phyloP scores from a whole-genome alignment of 2,797 vertebrate species.

The Rhinella marina region DNA sequence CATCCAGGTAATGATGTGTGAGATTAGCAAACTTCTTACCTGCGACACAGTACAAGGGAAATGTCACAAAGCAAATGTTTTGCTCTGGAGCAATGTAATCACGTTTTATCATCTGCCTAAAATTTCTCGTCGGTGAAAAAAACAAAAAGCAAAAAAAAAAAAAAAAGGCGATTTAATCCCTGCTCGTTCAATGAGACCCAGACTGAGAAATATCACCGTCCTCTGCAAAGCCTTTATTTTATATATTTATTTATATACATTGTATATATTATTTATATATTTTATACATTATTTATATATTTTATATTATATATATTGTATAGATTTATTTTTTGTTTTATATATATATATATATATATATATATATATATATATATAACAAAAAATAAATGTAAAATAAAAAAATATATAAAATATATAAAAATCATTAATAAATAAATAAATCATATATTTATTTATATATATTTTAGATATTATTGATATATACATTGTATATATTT shows the following conservation, averaged over 20 bases:
- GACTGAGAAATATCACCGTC: neutral
- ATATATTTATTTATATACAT: neutral
- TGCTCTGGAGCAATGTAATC: slow-evolving; percentile 24
- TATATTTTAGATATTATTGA: no score
- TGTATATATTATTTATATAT: no score
- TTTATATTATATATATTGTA: no score
- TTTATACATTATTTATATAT: no score
- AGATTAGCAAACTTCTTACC: slow-evolving; percentile 49
- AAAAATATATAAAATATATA: no score
- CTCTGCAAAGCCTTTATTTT: neutral
- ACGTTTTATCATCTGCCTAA: slow-evolving; percentile 14
- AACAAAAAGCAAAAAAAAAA: neutral
- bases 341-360: no score
- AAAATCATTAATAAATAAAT: no score
- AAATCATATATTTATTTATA: neutral
- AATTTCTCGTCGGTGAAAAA: slow-evolving; percentile 2
- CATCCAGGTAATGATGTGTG: slow-evolving; percentile 43
- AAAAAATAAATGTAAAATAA: no score
- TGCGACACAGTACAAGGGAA: slow-evolving; percentile 41
- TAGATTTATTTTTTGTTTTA: no score
- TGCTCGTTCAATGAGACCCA: neutral
- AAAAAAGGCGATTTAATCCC: neutral
- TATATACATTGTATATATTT: no score
- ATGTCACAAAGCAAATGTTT: slow-evolving; percentile 44
- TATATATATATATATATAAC: no score